Conservation (phyloP, 1,140 invertebrate species). For the Maconellicoccus hirsutus region DNA sequence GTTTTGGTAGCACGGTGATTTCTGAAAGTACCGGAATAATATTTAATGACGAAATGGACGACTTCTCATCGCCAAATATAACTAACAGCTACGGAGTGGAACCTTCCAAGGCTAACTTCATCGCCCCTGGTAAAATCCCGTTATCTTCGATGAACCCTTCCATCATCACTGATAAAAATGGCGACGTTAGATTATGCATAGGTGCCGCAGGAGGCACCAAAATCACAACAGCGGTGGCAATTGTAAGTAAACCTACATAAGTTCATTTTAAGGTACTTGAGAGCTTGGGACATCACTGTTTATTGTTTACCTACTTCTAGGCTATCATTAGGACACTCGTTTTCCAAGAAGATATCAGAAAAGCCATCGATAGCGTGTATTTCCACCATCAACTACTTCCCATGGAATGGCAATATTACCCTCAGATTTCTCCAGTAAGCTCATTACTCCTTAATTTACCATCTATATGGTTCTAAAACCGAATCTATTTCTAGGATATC, state of each 20-base stretch:
- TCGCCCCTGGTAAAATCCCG: conserved; percentile 65
- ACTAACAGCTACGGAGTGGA: conserved; percentile 67
- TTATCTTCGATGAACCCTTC: conserved; percentile 82
- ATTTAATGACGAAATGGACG: conserved; percentile 92
- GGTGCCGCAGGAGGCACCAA: conserved; percentile 82
- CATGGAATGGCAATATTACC: conserved; percentile 7
- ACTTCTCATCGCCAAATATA: conserved; percentile 76
- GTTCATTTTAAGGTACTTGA: no score
- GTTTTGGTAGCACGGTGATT: conserved; percentile 58
- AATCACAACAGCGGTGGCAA: conserved; percentile 70
- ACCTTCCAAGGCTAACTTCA: conserved; percentile 69
- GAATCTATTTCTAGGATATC: background rate
- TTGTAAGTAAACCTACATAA: conserved; percentile 39
- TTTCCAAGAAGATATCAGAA: background rate
- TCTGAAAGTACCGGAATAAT: conserved; percentile 76
- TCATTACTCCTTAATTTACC: background rate
- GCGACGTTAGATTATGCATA: conserved; percentile 53
- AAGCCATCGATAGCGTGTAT: background rate
- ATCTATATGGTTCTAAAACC: no score
- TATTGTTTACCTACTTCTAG: no score
- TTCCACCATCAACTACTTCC: conserved; percentile 13
- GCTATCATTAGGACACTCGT: background rate
- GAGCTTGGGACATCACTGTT: no score
- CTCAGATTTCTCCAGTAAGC: background rate
- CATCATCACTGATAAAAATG: conserved; percentile 56